Base-by-base conservation (phyloP, 2,888 invertebrate species). In the Ramazzottius varieornatus region DNA sequence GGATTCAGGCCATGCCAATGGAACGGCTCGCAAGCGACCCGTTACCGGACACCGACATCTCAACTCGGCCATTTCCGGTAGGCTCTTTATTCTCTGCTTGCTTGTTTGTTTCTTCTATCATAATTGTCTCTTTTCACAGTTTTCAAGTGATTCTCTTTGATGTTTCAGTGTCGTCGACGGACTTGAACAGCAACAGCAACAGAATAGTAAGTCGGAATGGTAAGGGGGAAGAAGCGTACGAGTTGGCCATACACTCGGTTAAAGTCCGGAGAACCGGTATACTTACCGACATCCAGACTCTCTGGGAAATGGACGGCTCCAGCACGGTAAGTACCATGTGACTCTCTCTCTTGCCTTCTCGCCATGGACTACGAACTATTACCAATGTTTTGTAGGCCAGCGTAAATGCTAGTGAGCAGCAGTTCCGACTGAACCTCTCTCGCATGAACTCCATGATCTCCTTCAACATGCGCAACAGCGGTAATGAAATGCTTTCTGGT, bases 201-300 rank as follows among this genome's bases (percentile, higher is more conserved):
- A 54, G 24, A 54, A 54, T 29, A 4, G 24, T 8, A 13, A 24
- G 4, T 24, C 54, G 54, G 20, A 29, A 54, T 13, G 8, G 16
- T 24, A 29, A 40, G 8, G 40, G 54, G 4, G 54, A 54, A 8
- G 54, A 54, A 54, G 4, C 70, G 33, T 81, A 80, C 71, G 79
- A 79, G 70, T 71, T 82, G 65, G 82, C 81, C 0, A 77, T 79
- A 1, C 82, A 83, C 72, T 78, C 80, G 1, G 79, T 83, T 8
- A 79, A 79, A 70, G 78, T 82, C 4, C 75, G 80, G 66, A 75
- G 79, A 65, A 80, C 80, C 65, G 82, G 82, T 1, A 77, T 79
- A 2, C 72, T 82, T 16, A 76, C 81, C n/a, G 81, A 81, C 70
- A 78, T 81, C 2, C 78, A 79, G 69, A 77, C 81, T 63, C 73